These are phyloP conservation scores for Spizaetus ornatus DNA, from an alignment of 2,113 vertebrate genomes.

Conservation along the genomic window DNA sequence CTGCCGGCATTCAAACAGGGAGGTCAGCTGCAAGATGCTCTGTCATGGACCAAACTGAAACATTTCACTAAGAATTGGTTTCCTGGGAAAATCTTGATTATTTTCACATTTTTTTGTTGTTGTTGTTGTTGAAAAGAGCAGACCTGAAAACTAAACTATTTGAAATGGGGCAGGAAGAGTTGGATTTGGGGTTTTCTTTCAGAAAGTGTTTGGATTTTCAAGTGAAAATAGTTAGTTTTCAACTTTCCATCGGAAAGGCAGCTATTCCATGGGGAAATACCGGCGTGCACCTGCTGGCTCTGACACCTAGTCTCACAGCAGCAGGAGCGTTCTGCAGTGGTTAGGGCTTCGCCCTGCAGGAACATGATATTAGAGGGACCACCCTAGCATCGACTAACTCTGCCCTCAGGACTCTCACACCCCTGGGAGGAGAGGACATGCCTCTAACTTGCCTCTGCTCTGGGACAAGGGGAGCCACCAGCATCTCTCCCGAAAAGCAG, in stretches of 20 bases:
- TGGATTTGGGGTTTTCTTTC: neutral
- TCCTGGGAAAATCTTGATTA: neutral
- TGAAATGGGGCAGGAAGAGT: neutral
- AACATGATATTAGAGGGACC: neutral
- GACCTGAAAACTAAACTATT: neutral
- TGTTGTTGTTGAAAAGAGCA: neutral
- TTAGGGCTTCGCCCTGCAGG: neutral
- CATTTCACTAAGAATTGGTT: neutral
- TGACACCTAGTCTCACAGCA: neutral
- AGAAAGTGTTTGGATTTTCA: neutral
- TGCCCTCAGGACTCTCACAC: neutral
- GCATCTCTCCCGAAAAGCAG: neutral
- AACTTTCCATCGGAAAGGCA: neutral
- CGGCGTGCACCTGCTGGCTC: fast-evolving
- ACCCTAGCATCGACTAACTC: neutral
- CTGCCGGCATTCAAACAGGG: neutral
- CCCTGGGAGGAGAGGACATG: neutral
- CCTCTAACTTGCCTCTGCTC: neutral
- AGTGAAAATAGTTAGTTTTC: neutral
- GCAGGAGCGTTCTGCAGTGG: neutral
- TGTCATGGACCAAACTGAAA: fast-evolving
- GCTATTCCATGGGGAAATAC: neutral
- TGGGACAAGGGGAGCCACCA: neutral
- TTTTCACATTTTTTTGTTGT: neutral
- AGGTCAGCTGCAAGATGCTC: neutral